Evolutionary conservation across 35 echinoderm and acorn worm genomes (phyloP), one percentile per base, ranked within the genome.

Genomic region (Stichopus chloronotus): DNA sequence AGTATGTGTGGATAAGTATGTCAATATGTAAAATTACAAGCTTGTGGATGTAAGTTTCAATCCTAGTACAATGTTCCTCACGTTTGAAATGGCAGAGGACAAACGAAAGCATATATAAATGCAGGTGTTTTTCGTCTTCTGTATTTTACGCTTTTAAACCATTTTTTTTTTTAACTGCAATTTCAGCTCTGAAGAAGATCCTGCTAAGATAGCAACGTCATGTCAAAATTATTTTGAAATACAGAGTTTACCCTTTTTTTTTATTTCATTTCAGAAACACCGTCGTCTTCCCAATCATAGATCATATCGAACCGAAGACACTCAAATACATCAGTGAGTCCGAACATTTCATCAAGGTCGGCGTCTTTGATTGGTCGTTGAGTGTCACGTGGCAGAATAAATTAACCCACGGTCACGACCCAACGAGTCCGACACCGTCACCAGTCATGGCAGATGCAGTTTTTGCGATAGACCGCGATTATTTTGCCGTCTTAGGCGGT

Each of bases 381-480:
- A 54, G 17, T 78, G 72, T 78, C 65, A 78, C 72, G 4, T 91
- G 88, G 88, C 88, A 78, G 58, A 22, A 56, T 21, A 76, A 55
- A 24, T 69, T 17, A 54, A 74, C 25, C 30, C 63, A 78, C 63
- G 72, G 68, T 3, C 20, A 56, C 88, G 88, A 94, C 63, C 93
- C 93, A 10, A 91, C 93, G 25, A 80, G 52, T 52, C 93, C 93
- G 21, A 72, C 92, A 57, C 58, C 59, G 25, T 86, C 92, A 87
- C 92, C 92, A 52, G 58, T 93, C 6, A 84, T 93, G 79, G 79
- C 92, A 72, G 92, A 78, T 13, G 82, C 58, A 4, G 53, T 93
- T 17, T 87, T 93, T 55, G 92, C 92, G 22, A 93, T 93, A 13
- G 63, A 87, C 54, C 71, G 82, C 24, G 60, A 78, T 11, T 93